These are phyloP conservation scores for Eulacestoma nigropectus DNA, from an alignment of 2,113 vertebrate genomes.

Conservation along the genomic window DNA sequence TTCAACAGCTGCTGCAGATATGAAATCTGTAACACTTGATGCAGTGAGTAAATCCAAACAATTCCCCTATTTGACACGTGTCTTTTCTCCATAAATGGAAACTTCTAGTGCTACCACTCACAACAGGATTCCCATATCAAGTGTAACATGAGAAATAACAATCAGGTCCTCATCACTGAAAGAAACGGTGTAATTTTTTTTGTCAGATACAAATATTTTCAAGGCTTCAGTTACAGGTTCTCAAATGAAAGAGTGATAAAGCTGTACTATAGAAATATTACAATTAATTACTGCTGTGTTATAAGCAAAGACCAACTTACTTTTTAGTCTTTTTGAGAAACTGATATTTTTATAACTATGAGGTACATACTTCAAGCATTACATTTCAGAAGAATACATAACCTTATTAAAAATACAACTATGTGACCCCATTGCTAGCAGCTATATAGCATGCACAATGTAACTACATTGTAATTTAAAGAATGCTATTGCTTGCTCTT, in stretches of 20 bases:
- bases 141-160: neutral
- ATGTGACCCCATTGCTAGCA: neutral
- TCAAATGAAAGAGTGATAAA: neutral
- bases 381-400: neutral
- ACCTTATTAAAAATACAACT: neutral
- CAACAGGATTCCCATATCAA: neutral
- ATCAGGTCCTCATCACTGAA: neutral
- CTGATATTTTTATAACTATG: neutral
- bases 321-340: neutral
- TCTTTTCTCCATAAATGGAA: neutral
- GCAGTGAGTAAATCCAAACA: constrained; percentile 79
- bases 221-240: neutral
- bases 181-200: neutral
- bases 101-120: neutral
- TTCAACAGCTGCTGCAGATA: constrained; percentile 64
- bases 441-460: neutral
- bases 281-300: neutral
- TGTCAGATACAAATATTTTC: neutral
- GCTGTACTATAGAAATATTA: neutral
- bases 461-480: neutral
- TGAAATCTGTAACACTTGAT: constrained; percentile 75
- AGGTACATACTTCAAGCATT: neutral
- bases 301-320: neutral
- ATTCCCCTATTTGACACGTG: neutral
- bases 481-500: neutral